Evolutionary conservation across 2,888 invertebrate species (phyloP).

Genomic region (Patella pellucida): DNA sequence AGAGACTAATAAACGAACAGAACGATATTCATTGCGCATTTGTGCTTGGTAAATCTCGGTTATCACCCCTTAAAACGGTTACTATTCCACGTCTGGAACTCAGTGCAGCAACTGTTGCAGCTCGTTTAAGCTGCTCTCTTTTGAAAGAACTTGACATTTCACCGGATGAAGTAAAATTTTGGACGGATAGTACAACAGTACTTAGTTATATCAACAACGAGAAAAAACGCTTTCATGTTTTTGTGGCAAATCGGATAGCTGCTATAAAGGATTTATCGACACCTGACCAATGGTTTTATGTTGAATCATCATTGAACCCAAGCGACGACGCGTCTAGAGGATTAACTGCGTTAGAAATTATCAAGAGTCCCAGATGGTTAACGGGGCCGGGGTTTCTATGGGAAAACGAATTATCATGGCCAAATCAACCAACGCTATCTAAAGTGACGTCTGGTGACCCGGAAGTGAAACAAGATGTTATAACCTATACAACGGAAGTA

Average conservation of each 20-base stretch:
- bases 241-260: conserved; percentile 21
- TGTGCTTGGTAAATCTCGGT: conserved; percentile 14
- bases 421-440: conserved; percentile 4
- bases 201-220: conserved; percentile 14
- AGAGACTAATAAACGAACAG: background rate
- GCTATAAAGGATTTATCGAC: background rate
- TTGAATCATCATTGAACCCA: conserved; percentile 1
- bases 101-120: conserved; percentile 16
- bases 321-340: conserved; percentile 12
- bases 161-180: conserved; percentile 4
- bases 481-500: background rate
- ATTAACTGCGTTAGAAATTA: too few relatives aligned
- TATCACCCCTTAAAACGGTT: conserved; percentile 16
- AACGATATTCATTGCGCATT: conserved; percentile 20
- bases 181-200: conserved; percentile 15
- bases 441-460: conserved; percentile 1
- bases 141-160: conserved; percentile 5
- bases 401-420: conserved; percentile 13
- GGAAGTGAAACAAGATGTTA: conserved; percentile 15
- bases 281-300: conserved; percentile 9
- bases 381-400: too few relatives aligned
- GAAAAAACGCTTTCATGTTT: conserved; percentile 15
- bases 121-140: background rate
- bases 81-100: conserved; percentile 24
- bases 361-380: too few relatives aligned